These are phyloP conservation scores for Cyprinodon diabolis DNA, from an alignment of 2,797 vertebrate genomes.

Conservation along the genomic window DNA sequence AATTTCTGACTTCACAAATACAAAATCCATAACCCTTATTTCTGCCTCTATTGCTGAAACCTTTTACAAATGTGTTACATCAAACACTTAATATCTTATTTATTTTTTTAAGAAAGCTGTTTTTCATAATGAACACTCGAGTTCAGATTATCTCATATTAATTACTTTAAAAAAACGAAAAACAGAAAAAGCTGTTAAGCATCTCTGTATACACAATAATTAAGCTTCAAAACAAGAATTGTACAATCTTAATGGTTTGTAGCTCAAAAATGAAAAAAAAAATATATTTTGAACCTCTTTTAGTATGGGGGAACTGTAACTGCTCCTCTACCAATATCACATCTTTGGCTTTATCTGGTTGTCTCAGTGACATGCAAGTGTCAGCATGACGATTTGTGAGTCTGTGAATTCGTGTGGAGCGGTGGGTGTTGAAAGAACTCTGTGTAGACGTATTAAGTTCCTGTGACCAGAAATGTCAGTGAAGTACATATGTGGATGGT, in stretches of 20 bases:
- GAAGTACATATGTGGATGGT: constrained; percentile 32
- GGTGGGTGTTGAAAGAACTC: constrained; percentile 61
- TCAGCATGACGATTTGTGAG: constrained; percentile 54
- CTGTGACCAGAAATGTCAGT: constrained; percentile 54
- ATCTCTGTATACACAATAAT: constrained; percentile 22
- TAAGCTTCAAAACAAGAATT: background rate
- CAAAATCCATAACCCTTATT: background rate
- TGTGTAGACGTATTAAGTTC: constrained; percentile 54
- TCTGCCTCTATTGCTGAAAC: constrained; percentile 19
- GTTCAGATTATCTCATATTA: constrained; percentile 37
- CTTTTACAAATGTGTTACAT: constrained; percentile 15
- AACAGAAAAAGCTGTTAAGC: constrained; percentile 22
- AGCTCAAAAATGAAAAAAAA: background rate
- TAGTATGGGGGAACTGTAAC: constrained; percentile 18
- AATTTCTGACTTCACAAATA: constrained; percentile 4
- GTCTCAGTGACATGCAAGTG: constrained; percentile 62
- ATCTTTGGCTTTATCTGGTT: constrained; percentile 60
- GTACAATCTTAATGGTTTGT: background rate
- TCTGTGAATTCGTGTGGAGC: constrained; percentile 27
- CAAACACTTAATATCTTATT: constrained; percentile 14
- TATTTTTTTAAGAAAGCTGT: constrained; percentile 27
- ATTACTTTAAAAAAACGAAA: constrained; percentile 27
- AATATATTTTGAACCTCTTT: constrained; percentile 14
- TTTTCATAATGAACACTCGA: constrained; percentile 1
- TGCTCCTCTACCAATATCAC: constrained; percentile 46